These are phyloP conservation scores for Scaptomyza pallida DNA, from an alignment of 1,140 invertebrate species.

Conservation along the genomic window DNA sequence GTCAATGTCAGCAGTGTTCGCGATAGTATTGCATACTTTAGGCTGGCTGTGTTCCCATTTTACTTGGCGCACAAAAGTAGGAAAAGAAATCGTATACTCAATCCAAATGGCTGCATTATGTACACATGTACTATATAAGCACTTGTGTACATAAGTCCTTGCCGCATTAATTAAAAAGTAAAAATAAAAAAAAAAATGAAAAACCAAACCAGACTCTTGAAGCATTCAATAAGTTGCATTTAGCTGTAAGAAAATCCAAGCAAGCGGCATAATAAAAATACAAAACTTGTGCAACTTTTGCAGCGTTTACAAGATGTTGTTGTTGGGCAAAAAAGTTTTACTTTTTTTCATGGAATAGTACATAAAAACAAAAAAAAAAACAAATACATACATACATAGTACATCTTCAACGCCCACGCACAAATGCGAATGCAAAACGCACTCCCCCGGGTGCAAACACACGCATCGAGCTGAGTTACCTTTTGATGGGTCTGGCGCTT, in stretches of 20 bases:
- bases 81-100: constrained; percentile 24
- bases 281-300: constrained; percentile 15
- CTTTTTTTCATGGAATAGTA: constrained; percentile 35
- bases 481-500: constrained; percentile 41
- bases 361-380: too few species aligned
- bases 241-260: constrained; percentile 29
- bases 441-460: constrained; percentile 43
- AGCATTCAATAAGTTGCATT: constrained; percentile 76
- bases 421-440: constrained; percentile 48
- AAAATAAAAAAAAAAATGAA: constrained; percentile 56
- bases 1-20: constrained; percentile 63
- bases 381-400: constrained; percentile 37
- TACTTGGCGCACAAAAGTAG: constrained; percentile 58
- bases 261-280: constrained; percentile 8
- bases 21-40: constrained; percentile 52
- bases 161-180: constrained; percentile 67
- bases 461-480: constrained; percentile 43
- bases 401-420: constrained; percentile 66
- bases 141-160: neutral
- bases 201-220: constrained; percentile 50
- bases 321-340: constrained; percentile 60
- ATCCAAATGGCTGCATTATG: constrained; percentile 7
- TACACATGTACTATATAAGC: neutral
- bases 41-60: constrained; percentile 23
- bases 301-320: constrained; percentile 29